Base-by-base conservation (phyloP, 2,113 vertebrate species). In the Cyanoramphus novaezelandiae region DNA sequence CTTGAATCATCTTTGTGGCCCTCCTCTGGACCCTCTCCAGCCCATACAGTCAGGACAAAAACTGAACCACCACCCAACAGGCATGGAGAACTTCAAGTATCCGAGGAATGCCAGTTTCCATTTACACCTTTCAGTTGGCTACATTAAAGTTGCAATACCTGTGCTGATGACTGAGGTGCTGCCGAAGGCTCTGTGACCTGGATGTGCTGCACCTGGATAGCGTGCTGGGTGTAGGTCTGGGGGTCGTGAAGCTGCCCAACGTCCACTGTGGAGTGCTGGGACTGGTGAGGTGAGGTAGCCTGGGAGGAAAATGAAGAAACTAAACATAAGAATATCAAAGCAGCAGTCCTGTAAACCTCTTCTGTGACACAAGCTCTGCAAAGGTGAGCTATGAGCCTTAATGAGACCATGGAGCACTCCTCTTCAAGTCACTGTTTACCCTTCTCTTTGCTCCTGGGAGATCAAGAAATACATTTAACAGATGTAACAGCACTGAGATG, bases 171-270 rank as follows among this genome's bases (percentile, higher is more conserved):
- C 27, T 98, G 97, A n/a, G 98, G 68, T 3, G 98, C 64, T 47
- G 98, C 78, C 0, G 98, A 67, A 23, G 99, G 98, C 96, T 99
- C 99, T 0, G 98, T 91, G 70, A 99, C 99, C 97, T 99, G 99
- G 97, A 99, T 99, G 95, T 99, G 99, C 95, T 99, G 99, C 67
- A 99, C 99, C 97, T 99, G 99, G 97, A 99, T 99, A 81, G 99
- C 98, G 25, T 99, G 99, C 95, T 99, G 99, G 29, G 99, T 98
- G 94, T 99, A 99, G 11, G 98, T 98, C 75, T 99, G 99, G 46
- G 99, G 98, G 71, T 99, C 99, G 0, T 99, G 99, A 43, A 99
- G 98, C 97, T 99, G 99, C 76, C 98, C 99, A 65, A 99, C 99
- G 2, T 99, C 99, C 82, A 99, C 99, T 1, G 99, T 99, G 55